Percentiles rank a stretch among this genome's conserved stretches.
Conservation (phyloP, 2,888 invertebrate species). For the Eurois occulta region DNA sequence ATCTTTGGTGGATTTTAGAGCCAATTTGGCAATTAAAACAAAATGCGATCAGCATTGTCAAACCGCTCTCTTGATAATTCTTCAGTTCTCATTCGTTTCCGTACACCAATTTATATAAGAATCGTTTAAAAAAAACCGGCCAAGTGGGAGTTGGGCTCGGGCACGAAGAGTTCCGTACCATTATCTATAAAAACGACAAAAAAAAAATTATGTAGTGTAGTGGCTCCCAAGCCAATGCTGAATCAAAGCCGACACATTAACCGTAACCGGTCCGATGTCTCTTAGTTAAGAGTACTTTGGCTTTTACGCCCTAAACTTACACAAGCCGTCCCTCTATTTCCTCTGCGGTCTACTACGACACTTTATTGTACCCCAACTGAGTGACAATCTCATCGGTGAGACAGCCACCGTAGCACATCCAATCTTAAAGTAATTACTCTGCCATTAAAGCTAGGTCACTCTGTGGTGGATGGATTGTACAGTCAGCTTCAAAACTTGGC, state of each 20-base stretch:
- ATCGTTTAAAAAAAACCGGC: no score
- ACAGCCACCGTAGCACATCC: conserved; percentile 36
- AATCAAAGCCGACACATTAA: background rate
- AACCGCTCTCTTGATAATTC: background rate
- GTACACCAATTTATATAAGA: background rate
- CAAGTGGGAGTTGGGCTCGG: no score
- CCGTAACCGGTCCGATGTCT: no score
- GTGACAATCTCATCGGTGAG: conserved; percentile 44
- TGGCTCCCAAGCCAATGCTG: no score
- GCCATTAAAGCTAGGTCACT: conserved; percentile 33
- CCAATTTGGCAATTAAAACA: background rate
- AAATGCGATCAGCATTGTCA: background rate
- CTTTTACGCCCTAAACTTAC: background rate
- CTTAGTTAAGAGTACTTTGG: background rate
- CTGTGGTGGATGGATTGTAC: conserved; percentile 13
- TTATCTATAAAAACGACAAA: no score
- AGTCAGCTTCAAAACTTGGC: background rate
- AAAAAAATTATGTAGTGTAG: no score
- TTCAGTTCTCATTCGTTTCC: background rate
- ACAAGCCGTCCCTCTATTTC: conserved; percentile 26
- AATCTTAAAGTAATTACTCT: conserved; percentile 43
- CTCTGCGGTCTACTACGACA: conserved; percentile 25
- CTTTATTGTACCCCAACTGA: conserved; percentile 15
- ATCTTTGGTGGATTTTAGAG: background rate
- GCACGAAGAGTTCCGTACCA: no score